Evolutionary conservation across 1,140 invertebrate species (phyloP).

Genomic region (Linepithema humile): DNA sequence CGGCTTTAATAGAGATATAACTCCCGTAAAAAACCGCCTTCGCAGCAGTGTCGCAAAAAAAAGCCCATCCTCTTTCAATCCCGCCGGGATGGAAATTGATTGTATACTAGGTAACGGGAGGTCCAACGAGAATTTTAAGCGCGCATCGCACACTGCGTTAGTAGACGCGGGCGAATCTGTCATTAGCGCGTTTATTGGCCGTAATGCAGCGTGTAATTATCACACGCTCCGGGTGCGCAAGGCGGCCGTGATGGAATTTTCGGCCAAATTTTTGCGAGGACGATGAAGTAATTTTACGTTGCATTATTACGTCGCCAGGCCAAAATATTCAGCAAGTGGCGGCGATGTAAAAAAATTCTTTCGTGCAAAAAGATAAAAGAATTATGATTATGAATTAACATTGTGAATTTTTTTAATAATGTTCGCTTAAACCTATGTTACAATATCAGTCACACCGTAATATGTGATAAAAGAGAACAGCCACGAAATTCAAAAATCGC

Average conservation of each 20-base stretch:
- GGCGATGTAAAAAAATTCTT: not conserved
- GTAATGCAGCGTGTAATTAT: slow-evolving; percentile 81
- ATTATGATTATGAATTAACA: not conserved
- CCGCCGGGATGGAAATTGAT: slow-evolving; percentile 74
- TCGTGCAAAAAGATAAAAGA: not conserved
- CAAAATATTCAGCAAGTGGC: not conserved
- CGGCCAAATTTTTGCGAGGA: slow-evolving; percentile 34
- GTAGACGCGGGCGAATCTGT: slow-evolving; percentile 75
- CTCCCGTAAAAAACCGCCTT: slow-evolving; percentile 3
- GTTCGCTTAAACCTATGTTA: not conserved
- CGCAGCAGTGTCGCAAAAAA: slow-evolving; percentile 49
- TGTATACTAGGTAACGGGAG: slow-evolving; percentile 68
- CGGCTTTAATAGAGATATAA: slow-evolving; percentile 77
- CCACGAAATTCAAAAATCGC: slow-evolving; percentile 6
- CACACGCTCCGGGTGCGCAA: not conserved
- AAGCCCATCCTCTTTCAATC: slow-evolving; percentile 73
- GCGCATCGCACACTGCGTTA: not conserved
- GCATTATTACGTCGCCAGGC: not conserved
- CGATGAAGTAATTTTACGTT: slow-evolving; percentile 41
- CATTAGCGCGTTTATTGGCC: slow-evolving; percentile 83
- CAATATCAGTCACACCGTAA: not conserved
- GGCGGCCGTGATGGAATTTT: slow-evolving; percentile 7
- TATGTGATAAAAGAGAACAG: not conserved
- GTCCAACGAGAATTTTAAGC: not conserved
- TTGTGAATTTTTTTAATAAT: not conserved